These are phyloP conservation scores for Xiphophorus maculatus DNA, from an alignment of 2,113 vertebrate species.

Conservation along the genomic window DNA sequence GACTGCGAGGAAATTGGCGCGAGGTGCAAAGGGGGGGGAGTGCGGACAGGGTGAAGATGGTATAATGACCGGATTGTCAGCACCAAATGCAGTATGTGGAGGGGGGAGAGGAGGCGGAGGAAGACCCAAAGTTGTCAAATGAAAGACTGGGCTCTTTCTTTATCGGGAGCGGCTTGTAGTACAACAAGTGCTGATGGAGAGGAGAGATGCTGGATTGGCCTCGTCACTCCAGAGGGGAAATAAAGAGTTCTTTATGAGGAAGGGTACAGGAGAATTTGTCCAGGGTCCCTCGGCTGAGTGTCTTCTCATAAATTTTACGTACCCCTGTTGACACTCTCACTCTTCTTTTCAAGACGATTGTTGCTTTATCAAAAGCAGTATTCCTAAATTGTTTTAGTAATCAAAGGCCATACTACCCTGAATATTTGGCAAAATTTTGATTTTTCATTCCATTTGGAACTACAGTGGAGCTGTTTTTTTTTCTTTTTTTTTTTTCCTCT, in stretches of 20 bases:
- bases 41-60: constrained; percentile 77
- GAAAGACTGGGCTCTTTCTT: constrained; percentile 77
- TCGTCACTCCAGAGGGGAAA: constrained; percentile 74
- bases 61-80: constrained; percentile 96
- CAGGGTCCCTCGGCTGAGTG: constrained; percentile 47
- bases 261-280: constrained; percentile 60
- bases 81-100: constrained; percentile 55
- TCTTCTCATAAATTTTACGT: constrained; percentile 26
- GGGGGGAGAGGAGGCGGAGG: constrained; percentile 56
- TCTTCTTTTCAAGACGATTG: background rate
- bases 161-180: constrained; percentile 64
- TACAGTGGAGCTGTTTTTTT: no score
- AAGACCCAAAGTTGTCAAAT: constrained; percentile 68
- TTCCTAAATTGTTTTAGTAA: background rate
- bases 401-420: background rate
- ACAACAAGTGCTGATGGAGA: constrained; percentile 78
- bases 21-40: constrained; percentile 21
- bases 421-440: background rate
- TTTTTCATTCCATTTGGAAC: background rate
- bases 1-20: constrained; percentile 63
- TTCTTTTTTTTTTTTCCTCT: no score
- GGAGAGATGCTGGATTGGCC: constrained; percentile 53
- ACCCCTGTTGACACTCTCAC: constrained; percentile 9
- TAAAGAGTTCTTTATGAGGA: constrained; percentile 72
- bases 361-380: background rate